Evolutionary conservation across 2,888 invertebrate genomes (phyloP).

Genomic region (Heliconius sara): DNA sequence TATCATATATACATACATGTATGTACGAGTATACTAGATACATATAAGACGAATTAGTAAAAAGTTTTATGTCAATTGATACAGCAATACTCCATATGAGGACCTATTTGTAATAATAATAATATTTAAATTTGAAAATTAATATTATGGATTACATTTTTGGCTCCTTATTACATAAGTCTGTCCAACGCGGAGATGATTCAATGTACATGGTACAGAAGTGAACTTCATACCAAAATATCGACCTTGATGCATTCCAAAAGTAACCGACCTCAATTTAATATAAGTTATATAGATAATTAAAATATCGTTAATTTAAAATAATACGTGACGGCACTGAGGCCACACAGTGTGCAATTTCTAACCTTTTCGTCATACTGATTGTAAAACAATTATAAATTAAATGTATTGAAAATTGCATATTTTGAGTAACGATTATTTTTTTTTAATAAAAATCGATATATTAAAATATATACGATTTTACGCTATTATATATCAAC

Average conservation of each 20-base stretch:
- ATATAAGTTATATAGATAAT: slow-evolving; percentile 29
- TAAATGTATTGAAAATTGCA: not conserved
- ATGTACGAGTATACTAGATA: too few species aligned
- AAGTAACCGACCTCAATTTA: slow-evolving; percentile 22
- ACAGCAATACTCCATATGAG: too few species aligned
- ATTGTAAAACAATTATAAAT: not conserved
- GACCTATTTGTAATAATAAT: not conserved
- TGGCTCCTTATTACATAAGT: slow-evolving; percentile 13
- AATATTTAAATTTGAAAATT: not conserved
- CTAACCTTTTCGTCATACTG: slow-evolving; percentile 5
- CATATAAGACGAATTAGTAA: too few species aligned
- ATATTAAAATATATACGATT: too few species aligned
- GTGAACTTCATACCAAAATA: slow-evolving; percentile 25
- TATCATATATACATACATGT: too few species aligned
- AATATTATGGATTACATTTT: not conserved
- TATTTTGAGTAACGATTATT: not conserved
- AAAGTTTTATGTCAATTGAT: too few species aligned
- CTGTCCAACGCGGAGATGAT: slow-evolving; percentile 12
- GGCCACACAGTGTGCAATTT: slow-evolving; percentile 10
- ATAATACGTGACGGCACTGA: slow-evolving; percentile 16
- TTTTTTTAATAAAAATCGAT: too few species aligned
- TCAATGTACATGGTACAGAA: slow-evolving; percentile 9
- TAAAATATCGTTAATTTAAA: slow-evolving; percentile 25
- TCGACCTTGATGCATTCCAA: slow-evolving; percentile 29
- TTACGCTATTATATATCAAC: too few species aligned